Evolutionary conservation across 1,140 invertebrate species (phyloP), one percentile per base, ranked within the genome.

Genomic region (Drosophila ercepeae): DNA sequence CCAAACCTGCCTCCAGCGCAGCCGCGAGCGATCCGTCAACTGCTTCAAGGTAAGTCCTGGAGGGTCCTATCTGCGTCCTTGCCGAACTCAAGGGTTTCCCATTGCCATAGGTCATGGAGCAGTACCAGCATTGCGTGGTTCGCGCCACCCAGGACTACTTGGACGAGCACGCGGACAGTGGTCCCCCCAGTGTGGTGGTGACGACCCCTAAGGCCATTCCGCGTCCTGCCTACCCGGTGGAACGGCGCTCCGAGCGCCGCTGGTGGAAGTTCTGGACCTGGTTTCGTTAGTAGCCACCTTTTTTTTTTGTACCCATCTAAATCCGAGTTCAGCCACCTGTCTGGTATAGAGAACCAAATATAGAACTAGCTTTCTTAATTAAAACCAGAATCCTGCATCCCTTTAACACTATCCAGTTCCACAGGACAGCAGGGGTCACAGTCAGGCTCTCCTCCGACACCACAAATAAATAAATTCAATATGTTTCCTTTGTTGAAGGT

Each of bases 211-310:
- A 61, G 14, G 4, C 39, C 2, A 32, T 19, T 11, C 32, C 57
- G 1, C 9, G 1, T 1, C 32, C 75, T 4, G 7, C 9, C 0
- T 7, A 9, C 7, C 29, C 27, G 13, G 7, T 18, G 0, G 2
- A n/a, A n/a, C 53, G 32, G 9, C 60, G 25, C 0, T 7, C 13
- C 4, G 50, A 50, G 3, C 60, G 60, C 19, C 46, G 54, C 16
- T 76, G 81, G 81, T 59, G 45, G 19, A 64, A 76, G 19, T 61
- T 65, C 2, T 84, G 81, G 81, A 69, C 63, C 9, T 84, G 81
- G 81, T 49, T 86, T 2, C 59, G 63, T 13, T 86, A 63, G 45
- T 18, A 8, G 0, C 1, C 36, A 39, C 8, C 13, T 13, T 39
- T 16, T 13, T 39, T 16, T 39, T 3, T 3, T 39, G 13, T 39